Evolutionary conservation across 2,113 vertebrate genomes (phyloP).

Genomic region (Piliocolobus tephrosceles): DNA sequence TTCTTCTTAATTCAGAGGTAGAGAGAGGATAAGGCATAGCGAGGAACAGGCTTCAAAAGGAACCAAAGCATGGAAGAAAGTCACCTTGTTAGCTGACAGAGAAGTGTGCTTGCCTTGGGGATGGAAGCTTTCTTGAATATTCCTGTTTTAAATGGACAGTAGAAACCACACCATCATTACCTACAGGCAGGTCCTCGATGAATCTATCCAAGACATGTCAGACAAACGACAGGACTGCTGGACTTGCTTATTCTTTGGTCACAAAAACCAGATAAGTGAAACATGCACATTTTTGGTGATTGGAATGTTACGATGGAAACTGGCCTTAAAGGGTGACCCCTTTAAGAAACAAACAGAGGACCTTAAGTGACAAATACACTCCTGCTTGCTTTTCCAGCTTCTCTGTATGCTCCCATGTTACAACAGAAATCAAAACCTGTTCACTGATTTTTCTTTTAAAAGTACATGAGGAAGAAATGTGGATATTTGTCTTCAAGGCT

Average conservation of each 20-base stretch:
- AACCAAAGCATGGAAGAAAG: constrained; percentile 82
- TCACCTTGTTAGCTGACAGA: constrained; percentile 77
- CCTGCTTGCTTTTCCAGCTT: neutral
- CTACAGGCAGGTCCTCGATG: neutral
- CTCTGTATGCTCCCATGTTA: neutral
- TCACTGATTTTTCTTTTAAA: neutral
- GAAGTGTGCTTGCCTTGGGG: constrained; percentile 56
- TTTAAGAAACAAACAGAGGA: neutral
- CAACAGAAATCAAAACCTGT: neutral
- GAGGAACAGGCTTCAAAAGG: constrained; percentile 71
- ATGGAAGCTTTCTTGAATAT: constrained; percentile 45
- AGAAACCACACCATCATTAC: neutral
- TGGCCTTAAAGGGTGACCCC: neutral
- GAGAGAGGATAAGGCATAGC: constrained; percentile 50
- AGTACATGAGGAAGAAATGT: neutral
- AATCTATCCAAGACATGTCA: neutral
- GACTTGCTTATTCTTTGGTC: neutral
- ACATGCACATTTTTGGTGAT: neutral
- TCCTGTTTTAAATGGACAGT: constrained; percentile 18
- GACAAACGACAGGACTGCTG: neutral
- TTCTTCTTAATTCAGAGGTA: constrained; percentile 79
- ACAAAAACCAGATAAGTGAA: neutral
- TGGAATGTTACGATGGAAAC: neutral
- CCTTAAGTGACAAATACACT: neutral
- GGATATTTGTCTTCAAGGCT: neutral